These are phyloP conservation scores for Callionymus lyra DNA, from an alignment of 2,113 vertebrate species.

Conservation along the genomic window DNA sequence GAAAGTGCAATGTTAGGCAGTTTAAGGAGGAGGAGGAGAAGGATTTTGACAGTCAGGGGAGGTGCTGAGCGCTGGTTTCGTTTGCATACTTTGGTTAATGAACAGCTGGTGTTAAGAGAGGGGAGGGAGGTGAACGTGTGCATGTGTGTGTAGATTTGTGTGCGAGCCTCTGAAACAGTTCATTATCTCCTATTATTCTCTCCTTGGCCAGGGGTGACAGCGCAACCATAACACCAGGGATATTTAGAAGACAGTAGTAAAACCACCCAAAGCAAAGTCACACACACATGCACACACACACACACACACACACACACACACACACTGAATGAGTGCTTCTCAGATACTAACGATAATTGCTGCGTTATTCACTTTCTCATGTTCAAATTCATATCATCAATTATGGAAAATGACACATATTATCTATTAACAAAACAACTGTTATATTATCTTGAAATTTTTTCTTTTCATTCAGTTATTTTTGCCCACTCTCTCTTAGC, in stretches of 20 bases:
- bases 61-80: conserved; percentile 39
- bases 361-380: no score
- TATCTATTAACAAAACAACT: no score
- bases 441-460: no score
- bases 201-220: conserved; percentile 75
- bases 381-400: no score
- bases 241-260: conserved; percentile 38
- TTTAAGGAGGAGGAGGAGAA: conserved; percentile 16
- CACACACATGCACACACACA: conserved; percentile 5
- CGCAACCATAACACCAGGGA: conserved; percentile 36
- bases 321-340: no score
- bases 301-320: conserved; percentile 13
- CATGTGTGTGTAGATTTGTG: conserved; percentile 13
- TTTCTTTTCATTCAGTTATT: no score
- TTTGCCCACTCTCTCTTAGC: no score
- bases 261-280: conserved; percentile 40
- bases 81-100: conserved; percentile 85
- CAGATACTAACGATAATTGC: no score
- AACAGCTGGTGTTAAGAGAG: conserved; percentile 66
- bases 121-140: conserved; percentile 1
- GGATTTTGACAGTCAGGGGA: conserved; percentile 44
- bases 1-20: conserved; percentile 16
- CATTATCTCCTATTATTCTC: conserved; percentile 63
- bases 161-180: conserved; percentile 44
- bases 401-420: no score